Base-by-base conservation (phyloP, 1,140 invertebrate genomes). In the Capitella teleta region DNA sequence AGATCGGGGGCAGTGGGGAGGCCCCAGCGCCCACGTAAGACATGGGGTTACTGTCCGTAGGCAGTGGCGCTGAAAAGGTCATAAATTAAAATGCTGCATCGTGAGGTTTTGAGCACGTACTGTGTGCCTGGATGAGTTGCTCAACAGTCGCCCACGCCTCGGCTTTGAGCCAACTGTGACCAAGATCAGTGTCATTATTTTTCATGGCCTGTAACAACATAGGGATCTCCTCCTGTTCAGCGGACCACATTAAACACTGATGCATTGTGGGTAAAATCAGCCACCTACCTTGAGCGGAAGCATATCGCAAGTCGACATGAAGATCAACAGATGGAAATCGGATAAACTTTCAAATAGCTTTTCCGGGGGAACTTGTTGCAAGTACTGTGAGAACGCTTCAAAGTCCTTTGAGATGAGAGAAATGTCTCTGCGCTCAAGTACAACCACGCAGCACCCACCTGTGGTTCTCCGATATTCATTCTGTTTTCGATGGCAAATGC, bases 281-380 rank as follows among this genome's bases (percentile, higher is more conserved):
- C n/a, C n/a, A 51, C 53, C 57, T 72, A 82, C 81, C 75, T 79
- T 82, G 55, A 86, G 71, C 18, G 87, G 86, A 40, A 92, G 66
- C 77, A 91, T 85, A 57, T 95, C 89, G 83, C 92, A 91, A 26
- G 81, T 85, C 44, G 85, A 81, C 57, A 97, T 80, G 74, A 85
- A 97, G 28, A 94, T 64, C 47, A 97, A 75, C 52, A 95, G 77
- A 77, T 98, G 92, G 66, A 97, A 91, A 74, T 97, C 92, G 5
- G 84, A 85, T 64, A 87, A 80, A 47, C 87, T 86, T 62, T 76
- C 67, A n/a, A 79, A 58, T 55, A 79, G 78, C 49, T 79, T 71
- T 52, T 78, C 75, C 14, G 72, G 66, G 38, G 66, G 67, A 64
- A 85, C 88, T 66, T 86, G 86, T 38, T 82, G 79, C 62, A 92